Percentiles rank a stretch among this genome's conserved stretches.
Evolutionary conservation across 2,888 invertebrate species (phyloP).

Genomic region (Trichopoda pennipes): DNA sequence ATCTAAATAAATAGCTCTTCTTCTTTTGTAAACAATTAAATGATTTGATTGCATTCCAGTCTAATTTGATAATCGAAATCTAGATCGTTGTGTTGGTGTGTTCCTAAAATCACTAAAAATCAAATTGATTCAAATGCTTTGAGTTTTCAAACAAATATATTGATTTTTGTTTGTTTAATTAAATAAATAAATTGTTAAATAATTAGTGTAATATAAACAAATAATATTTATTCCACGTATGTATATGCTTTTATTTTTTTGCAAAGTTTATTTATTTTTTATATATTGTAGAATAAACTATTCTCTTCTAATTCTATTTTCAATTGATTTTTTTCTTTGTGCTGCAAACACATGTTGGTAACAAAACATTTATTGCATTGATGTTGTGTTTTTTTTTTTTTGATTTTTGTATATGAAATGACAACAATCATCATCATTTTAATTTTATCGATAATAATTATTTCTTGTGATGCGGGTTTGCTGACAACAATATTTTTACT

Average conservation of each 20-base stretch:
- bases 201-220: conserved; percentile 57
- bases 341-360: conserved; percentile 4
- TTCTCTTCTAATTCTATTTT: conserved; percentile 34
- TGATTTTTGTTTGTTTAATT: conserved; percentile 33
- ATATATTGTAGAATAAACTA: conserved; percentile 10
- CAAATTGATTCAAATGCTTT: neutral
- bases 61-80: neutral
- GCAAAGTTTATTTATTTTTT: neutral
- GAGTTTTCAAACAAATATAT: conserved; percentile 30
- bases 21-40: neutral
- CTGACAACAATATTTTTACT: neutral
- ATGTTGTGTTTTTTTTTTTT: neutral
- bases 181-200: conserved; percentile 48
- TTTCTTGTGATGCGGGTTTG: conserved; percentile 44
- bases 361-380: neutral
- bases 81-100: neutral
- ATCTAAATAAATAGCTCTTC: neutral
- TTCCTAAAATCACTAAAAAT: neutral
- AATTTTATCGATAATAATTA: conserved; percentile 37
- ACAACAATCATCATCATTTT: conserved; percentile 26
- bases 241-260: neutral
- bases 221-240: conserved; percentile 18
- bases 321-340: conserved; percentile 16
- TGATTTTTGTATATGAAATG: conserved; percentile 21
- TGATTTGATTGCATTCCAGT: conserved; percentile 1